A percentile compares a stretch with the other conserved stretches of the same genome.
These are phyloP conservation scores for Ailuropoda melanoleuca DNA, from an alignment of 2,113 vertebrate genomes.

Conservation along the genomic window DNA sequence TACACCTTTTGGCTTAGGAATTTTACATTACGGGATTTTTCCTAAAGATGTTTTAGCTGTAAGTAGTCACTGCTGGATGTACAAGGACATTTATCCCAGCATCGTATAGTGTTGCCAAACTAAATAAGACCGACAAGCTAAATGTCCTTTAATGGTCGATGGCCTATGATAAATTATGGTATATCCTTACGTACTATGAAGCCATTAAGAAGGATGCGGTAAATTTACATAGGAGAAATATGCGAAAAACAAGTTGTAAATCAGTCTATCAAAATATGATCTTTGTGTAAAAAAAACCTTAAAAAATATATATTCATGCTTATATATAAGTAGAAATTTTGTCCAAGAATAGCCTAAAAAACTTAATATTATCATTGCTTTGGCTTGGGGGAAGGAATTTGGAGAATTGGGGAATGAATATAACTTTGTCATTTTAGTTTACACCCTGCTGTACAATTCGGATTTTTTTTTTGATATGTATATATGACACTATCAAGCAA, in stretches of 20 bases:
- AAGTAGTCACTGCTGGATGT: not conserved
- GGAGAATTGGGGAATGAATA: not conserved
- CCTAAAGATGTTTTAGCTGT: not conserved
- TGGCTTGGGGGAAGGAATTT: not conserved
- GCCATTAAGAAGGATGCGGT: not conserved
- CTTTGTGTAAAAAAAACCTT: not conserved
- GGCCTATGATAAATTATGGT: not conserved
- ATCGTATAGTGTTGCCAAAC: not conserved
- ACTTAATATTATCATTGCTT: not conserved
- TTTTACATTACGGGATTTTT: conserved; percentile 31
- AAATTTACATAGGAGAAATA: conserved; percentile 13
- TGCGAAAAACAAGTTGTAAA: not conserved
- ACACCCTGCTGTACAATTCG: not conserved
- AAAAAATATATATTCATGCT: not conserved
- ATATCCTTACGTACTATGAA: not conserved
- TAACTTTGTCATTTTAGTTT: conserved; percentile 12
- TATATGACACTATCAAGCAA: not conserved
- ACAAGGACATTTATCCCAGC: not conserved
- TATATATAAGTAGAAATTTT: not conserved
- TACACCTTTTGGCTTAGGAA: not conserved
- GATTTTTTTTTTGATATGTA: not conserved
- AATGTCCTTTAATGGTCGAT: not conserved
- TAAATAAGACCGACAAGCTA: not conserved
- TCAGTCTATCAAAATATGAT: not conserved
- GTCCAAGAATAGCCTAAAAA: not conserved